Evolutionary conservation across 2,888 invertebrate genomes (phyloP).

Genomic region (Plebejus argus): DNA sequence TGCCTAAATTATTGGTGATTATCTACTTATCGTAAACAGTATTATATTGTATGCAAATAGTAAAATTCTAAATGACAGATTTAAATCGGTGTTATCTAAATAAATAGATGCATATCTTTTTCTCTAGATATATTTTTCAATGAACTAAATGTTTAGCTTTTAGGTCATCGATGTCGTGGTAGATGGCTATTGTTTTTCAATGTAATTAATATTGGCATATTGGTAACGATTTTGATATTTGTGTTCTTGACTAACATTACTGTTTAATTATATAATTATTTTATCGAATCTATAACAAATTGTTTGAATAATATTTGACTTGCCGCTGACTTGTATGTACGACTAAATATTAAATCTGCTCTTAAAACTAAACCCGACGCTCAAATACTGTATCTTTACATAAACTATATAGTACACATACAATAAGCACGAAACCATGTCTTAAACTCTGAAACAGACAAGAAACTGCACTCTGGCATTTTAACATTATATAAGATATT

Average conservation of each 20-base stretch:
- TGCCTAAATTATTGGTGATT: not conserved
- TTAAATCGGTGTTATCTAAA: conserved; percentile 67
- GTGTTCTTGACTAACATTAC: conserved; percentile 23
- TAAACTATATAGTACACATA: conserved; percentile 33
- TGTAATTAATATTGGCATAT: conserved; percentile 16
- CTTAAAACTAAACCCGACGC: conserved; percentile 25
- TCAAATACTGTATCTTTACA: conserved; percentile 32
- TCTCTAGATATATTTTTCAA: conserved; percentile 77
- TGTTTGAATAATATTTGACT: conserved; percentile 5
- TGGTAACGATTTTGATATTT: conserved; percentile 25
- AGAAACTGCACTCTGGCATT: conserved; percentile 65
- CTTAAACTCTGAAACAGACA: conserved; percentile 48
- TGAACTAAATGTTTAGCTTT: conserved; percentile 70
- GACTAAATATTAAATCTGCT: not conserved
- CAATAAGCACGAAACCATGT: conserved; percentile 46
- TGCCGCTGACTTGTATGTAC: not conserved
- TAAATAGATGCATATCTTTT: conserved; percentile 80
- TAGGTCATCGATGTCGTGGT: conserved; percentile 76
- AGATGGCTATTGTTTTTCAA: conserved; percentile 53
- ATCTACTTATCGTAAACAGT: conserved; percentile 58
- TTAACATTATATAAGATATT: conserved; percentile 57
- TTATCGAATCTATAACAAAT: conserved; percentile 2
- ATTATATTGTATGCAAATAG: conserved; percentile 48
- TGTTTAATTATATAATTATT: conserved; percentile 5
- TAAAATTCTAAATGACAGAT: conserved; percentile 63